A percentile compares a stretch with the other conserved stretches of the same genome.
Evolutionary conservation across 30 jellyfish, hydroid and myxozoan species (phyloP).

Genomic region (Mastigias papua): DNA sequence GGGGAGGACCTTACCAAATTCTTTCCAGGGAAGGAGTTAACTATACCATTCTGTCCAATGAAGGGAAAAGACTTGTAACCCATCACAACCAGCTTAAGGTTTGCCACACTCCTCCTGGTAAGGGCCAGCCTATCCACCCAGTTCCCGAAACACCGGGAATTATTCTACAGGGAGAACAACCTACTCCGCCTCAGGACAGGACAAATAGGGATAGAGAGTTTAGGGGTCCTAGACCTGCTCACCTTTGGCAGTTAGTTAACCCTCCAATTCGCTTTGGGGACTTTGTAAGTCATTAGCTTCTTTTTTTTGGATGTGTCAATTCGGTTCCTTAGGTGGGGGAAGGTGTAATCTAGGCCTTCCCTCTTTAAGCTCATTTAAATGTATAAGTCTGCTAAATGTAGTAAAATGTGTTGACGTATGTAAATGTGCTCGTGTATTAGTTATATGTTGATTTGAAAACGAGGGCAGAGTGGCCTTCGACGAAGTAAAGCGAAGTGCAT

Average conservation of each 20-base stretch:
- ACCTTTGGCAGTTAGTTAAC: conserved; percentile 50
- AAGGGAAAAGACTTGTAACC: conserved; percentile 33
- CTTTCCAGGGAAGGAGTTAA: conserved; percentile 32
- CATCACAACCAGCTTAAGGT: conserved; percentile 64
- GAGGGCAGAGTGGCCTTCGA: neutral
- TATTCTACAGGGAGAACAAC: neutral
- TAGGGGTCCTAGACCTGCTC: conserved; percentile 54
- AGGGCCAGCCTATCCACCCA: conserved; percentile 61
- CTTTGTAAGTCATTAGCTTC: conserved; percentile 24
- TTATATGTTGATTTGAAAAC: neutral
- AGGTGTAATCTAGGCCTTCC: conserved; percentile 25
- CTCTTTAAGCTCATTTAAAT: neutral
- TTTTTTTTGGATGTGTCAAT: neutral
- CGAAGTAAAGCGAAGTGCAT: neutral
- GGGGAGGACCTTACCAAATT: conserved; percentile 68
- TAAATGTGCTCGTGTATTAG: neutral
- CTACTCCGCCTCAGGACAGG: neutral
- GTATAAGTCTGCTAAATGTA: neutral
- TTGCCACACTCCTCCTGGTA: conserved; percentile 54
- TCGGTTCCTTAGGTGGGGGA: conserved; percentile 12
- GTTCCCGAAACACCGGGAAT: conserved; percentile 51
- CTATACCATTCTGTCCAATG: conserved; percentile 33
- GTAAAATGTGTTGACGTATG: conserved; percentile 11
- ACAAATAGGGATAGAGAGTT: conserved; percentile 1
- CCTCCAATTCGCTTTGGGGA: conserved; percentile 69